Conservation (phyloP, 2,797 vertebrate species). For the Rhabdophis nuchalis region DNA sequence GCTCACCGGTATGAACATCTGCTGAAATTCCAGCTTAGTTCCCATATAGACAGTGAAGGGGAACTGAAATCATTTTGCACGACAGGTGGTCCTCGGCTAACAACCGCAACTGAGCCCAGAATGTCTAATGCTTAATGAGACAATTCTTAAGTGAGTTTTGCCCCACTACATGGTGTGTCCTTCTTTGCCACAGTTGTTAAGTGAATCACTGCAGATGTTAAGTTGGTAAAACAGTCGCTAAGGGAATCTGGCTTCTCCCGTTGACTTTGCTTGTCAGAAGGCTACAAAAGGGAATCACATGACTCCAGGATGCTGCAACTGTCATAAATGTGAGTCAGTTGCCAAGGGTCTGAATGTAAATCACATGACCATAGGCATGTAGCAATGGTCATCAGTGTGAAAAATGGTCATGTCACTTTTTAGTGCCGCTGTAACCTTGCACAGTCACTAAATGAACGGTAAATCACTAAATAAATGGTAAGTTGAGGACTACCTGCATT, state of each 20-base stretch:
- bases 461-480: too few relatives aligned
- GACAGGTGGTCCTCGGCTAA: neutral
- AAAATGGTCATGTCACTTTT: neutral
- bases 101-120: neutral
- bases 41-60: neutral
- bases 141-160: neutral
- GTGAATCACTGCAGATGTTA: neutral
- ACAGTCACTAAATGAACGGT: neutral
- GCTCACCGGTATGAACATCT: neutral
- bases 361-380: neutral
- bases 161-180: neutral
- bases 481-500: neutral
- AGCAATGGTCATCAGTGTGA: neutral
- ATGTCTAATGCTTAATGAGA: neutral
- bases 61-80: neutral
- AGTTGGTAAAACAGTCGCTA: neutral
- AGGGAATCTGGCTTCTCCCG: neutral
- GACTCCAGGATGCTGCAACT: neutral
- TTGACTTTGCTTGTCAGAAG: neutral
- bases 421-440: neutral
- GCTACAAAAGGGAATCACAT: neutral
- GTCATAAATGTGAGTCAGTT: neutral
- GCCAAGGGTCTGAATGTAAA: neutral
- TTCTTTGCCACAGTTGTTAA: neutral
- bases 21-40: neutral